Base-by-base conservation (phyloP, 2,113 vertebrate species). In the Coreoperca whiteheadi region DNA sequence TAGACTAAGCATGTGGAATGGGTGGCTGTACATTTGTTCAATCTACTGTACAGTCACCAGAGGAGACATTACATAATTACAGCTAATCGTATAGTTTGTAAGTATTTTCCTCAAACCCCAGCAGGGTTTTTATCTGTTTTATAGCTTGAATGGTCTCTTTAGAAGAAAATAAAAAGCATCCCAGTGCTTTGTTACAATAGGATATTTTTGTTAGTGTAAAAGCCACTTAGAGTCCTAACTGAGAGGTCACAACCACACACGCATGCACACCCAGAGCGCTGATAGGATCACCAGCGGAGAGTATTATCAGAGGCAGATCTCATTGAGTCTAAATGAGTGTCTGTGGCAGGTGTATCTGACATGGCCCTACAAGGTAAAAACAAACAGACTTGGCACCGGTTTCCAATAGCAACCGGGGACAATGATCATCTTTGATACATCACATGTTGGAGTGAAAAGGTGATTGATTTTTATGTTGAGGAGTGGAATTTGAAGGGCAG, bases 61-160 rank as follows among this genome's bases (percentile, higher is more conserved):
- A 81, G 73, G 83, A 88, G 43, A 76, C 83, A 60, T 88, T 83
- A 88, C 39, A 64, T 70, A 30, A 83, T 88, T 83, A 54, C 48
- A 64, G 61, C 69, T 85, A 81, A 88, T 90, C 71, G 74, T 48
- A 60, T 8, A 68, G 78, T 82, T 86, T 77, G 8, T 77, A 81
- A 72, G 80, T 67, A 43, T 84, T 87, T 85, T 37, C 28, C 43
- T 77, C 30, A 83, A 87, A 76, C 25, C 69, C 74, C 81, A 65
- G 65, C 59, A 72, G 78, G 32, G 63, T 28, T 82, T 74, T 83
- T 64, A 43, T 37, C 9, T 4, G 0, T 65, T 87, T 87, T 66
- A 80, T 70, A 69, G 69, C 81, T 74, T 46, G n/a, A 78, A 61
- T 11, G 9, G 4, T 37, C 41, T 37, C 16, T 21, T 30, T 25